Percentiles rank a stretch among this genome's conserved stretches.
Conservation (phyloP, 2,113 vertebrate genomes). For the Megaceryle maxima region DNA sequence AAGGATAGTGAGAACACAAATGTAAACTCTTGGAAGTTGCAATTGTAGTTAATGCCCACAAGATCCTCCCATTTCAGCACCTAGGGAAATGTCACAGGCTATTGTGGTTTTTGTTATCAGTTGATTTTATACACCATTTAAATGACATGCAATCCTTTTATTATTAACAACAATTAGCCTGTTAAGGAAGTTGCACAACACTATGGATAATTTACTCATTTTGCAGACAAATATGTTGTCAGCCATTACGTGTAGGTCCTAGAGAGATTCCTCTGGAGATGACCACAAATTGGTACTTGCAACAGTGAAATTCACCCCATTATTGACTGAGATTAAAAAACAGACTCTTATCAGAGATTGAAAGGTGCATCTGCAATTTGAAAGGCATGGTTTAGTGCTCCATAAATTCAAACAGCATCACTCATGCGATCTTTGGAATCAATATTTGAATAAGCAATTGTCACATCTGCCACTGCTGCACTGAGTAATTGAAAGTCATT, state of each 20-base stretch:
- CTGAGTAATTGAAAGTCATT: slow-evolving; percentile 39
- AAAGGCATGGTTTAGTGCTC: not conserved
- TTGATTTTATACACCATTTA: not conserved
- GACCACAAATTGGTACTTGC: fast-evolving
- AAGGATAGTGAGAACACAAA: not conserved
- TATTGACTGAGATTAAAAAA: not conserved
- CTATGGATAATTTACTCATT: not conserved
- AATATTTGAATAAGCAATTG: slow-evolving; percentile 51
- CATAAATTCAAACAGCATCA: not conserved
- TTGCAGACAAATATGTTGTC: not conserved
- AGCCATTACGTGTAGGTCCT: not conserved
- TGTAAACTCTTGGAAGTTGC: not conserved
- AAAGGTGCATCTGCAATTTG: slow-evolving; percentile 14
- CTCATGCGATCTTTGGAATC: slow-evolving; percentile 2
- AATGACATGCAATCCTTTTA: not conserved
- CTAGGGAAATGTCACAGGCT: not conserved
- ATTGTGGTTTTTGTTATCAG: not conserved
- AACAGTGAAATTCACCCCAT: not conserved
- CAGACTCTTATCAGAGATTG: not conserved
- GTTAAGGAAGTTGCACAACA: not conserved
- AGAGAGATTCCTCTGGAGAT: not conserved
- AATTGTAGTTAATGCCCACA: not conserved
- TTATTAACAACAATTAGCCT: not conserved
- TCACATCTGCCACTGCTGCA: slow-evolving; percentile 43
- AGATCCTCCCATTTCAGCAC: not conserved